Evolutionary conservation across 2,797 vertebrate genomes (phyloP), one percentile per base, ranked within the genome.

Genomic region (Leuciscus waleckii): DNA sequence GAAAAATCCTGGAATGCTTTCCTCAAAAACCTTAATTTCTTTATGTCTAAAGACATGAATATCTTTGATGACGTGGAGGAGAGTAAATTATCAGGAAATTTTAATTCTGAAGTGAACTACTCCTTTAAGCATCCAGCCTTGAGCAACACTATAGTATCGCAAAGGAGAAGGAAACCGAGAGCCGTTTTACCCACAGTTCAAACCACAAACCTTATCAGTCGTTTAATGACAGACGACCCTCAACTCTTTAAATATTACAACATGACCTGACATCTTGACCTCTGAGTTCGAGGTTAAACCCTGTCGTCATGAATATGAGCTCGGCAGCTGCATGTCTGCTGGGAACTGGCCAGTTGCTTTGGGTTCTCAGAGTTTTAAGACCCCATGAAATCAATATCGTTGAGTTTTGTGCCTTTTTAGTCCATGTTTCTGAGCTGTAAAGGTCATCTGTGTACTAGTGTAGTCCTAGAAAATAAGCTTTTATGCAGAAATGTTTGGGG

Each of bases 221-320:
- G 0, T 21, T 46, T 49, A 77, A 19, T 68, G 71, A 77, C 0
- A 11, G 61, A 54, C 13, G 17, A 14, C 56, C 70, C 58, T 67
- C n/a, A 35, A 23, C 69, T 82, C 70, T 75, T 82, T 67, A 83
- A 83, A 83, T 65, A 83, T 75, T 63, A 67, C 81, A 37, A 49
- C 81, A 39, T 14, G 58, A 76, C 61, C 73, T 68, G 73, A 77
- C 73, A 2, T 29, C 82, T 77, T 39, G 61, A 77, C n/a, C 82
- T 5, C 43, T 41, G 5, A 51, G 71, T 41, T 29, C 2, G 19
- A 4, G 61, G 82, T 39, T 83, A 67, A 54, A 67, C 71, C 81
- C 71, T 21, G 29, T 23, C 37, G 9, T n/a, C 80, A 35, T 43
- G 37, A 82, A 43, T 51, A 29, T 73, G 23, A 58, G n/a, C 35